These are phyloP conservation scores for Aurelia coerulea DNA, from an alignment of 30 jellyfish, hydroid and myxozoan genomes.

Conservation along the genomic window DNA sequence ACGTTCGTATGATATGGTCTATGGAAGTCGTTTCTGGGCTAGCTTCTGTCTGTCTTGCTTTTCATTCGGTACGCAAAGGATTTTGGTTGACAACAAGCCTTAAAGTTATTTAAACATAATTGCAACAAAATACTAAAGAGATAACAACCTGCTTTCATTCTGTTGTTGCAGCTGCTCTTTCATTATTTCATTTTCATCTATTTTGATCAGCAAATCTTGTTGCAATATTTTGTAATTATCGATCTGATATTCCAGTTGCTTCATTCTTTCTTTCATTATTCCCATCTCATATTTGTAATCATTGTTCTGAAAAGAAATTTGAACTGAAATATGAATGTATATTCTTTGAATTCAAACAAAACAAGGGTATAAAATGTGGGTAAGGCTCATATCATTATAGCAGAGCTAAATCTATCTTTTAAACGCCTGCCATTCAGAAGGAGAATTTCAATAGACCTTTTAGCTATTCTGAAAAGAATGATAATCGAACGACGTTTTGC, in stretches of 20 bases:
- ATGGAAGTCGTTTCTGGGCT: too few relatives aligned
- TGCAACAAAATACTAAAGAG: not conserved
- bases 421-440: too few relatives aligned
- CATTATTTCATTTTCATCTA: conserved; percentile 1
- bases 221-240: not conserved
- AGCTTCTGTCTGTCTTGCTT: not conserved
- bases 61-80: not conserved
- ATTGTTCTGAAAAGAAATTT: conserved; percentile 1
- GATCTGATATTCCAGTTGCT: not conserved
- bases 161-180: conserved; percentile 1
- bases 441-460: too few relatives aligned
- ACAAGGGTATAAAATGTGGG: too few relatives aligned
- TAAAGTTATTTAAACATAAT: not conserved
- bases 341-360: too few relatives aligned
- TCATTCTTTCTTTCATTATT: conserved; percentile 2
- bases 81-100: not conserved
- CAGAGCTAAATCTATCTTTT: too few relatives aligned
- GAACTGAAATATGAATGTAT: too few relatives aligned
- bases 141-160: conserved; percentile 19
- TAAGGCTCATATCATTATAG: too few relatives aligned
- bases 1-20: too few relatives aligned
- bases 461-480: not conserved
- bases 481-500: not conserved
- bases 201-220: not conserved
- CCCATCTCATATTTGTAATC: conserved; percentile 1